These are phyloP conservation scores for Luehdorfia chinensis DNA, from an alignment of 1,140 invertebrate genomes.

Conservation along the genomic window DNA sequence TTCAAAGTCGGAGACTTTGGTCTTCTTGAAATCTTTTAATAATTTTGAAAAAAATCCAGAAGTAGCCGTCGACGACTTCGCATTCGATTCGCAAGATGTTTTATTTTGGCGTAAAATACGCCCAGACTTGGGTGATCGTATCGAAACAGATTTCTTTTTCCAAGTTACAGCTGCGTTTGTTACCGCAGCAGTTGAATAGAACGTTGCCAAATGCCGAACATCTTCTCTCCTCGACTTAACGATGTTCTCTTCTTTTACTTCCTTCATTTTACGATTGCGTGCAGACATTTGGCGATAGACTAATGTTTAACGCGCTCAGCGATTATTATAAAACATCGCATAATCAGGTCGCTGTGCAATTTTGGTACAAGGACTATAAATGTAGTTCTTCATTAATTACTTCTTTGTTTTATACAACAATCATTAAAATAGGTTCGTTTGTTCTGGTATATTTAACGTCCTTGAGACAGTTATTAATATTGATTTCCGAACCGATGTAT, in stretches of 20 bases:
- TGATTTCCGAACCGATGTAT: no score
- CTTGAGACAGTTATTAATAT: no score
- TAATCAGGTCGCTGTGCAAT: constrained; percentile 20
- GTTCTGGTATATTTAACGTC: neutral
- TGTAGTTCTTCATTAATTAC: constrained; percentile 19
- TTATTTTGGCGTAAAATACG: constrained; percentile 30
- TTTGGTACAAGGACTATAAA: constrained; percentile 25
- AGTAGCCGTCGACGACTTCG: constrained; percentile 10
- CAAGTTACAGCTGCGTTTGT: constrained; percentile 32
- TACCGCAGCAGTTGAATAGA: constrained; percentile 29
- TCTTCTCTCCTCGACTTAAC: constrained; percentile 47
- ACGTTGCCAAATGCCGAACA: constrained; percentile 37
- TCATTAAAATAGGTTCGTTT: neutral
- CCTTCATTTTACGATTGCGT: constrained; percentile 31
- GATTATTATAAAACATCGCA: constrained; percentile 18
- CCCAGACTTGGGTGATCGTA: constrained; percentile 47
- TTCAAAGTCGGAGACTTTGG: constrained; percentile 49
- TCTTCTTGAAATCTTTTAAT: constrained; percentile 47
- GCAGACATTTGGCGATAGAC: neutral
- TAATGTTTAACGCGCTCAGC: neutral
- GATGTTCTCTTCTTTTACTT: constrained; percentile 44
- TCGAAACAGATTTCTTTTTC: constrained; percentile 55
- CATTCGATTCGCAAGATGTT: constrained; percentile 13
- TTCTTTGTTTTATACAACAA: constrained; percentile 10
- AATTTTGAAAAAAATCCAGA: constrained; percentile 42